Base-by-base conservation (phyloP, 2,797 vertebrate genomes). In the Fistularia tabacaria region DNA sequence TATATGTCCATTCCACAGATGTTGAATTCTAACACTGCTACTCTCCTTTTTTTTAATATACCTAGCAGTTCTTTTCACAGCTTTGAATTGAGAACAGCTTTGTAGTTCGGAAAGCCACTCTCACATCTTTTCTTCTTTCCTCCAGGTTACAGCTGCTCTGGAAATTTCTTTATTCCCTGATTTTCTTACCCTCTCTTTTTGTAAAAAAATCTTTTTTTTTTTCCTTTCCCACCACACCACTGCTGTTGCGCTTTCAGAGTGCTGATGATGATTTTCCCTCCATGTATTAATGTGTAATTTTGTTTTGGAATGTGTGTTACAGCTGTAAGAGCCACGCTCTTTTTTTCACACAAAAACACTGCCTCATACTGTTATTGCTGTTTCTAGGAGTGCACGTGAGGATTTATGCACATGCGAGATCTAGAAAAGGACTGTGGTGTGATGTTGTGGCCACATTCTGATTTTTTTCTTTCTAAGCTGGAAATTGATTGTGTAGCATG, bases 121-220 rank as follows among this genome's bases (percentile, higher is more conserved):
- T 36, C 49, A 78, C 46, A 36, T 37, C 14, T 9, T 7, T 7
- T 44, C 57, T 46, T 72, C 59, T 78, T 64, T 68, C 57, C 71
- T 73, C 79, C 76, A 89, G 84, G 85, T 61, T 46, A 52, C 46
- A 38, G 13, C 41, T 13, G 25, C 36, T 64, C 47, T 54, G 58
- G 56, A 76, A 57, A 62, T 46, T 9, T 10, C 11, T 59, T 42
- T 9, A 9, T 43, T 14, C 11, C 11, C 48, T 39, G 9, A 25
- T 53, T 9, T 13, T 50, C 62, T 15, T 48, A 25, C 25, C 25
- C 25, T 25, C 25, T 25, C 25, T 25, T 25, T 25, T 25, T 25
- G 25, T 25, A 25, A 25, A 25, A 25, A 25, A 25, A 25, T 25
- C 25, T 25, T 46, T 45, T 38, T 6, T 3, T 38, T 12, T 54